Base-by-base conservation (phyloP, 2,797 vertebrate species). In the Natrix natrix region DNA sequence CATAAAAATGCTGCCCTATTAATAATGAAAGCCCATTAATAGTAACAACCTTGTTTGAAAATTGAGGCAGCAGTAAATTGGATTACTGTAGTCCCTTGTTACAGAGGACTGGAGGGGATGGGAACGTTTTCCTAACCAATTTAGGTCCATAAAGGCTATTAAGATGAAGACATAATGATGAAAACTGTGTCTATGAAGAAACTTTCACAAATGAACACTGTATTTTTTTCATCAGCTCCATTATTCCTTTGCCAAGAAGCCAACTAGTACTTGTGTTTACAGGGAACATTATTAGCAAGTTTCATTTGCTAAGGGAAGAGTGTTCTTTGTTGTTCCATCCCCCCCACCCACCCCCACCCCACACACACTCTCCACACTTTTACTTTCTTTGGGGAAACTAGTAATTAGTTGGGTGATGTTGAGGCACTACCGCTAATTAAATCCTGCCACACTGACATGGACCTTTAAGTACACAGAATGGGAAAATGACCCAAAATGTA, bases 211-310 rank as follows among this genome's bases (percentile, higher is more conserved):
- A 52, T 90, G 16, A 88, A 37, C 6, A 20, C 17, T 28, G 88
- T 94, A 74, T 6, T 37, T 88, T 88, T 89, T 59, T 90, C 55
- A 26, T 86, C 78, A 92, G 90, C 88, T 87, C 87, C 24, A 87
- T 86, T 92, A 93, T 86, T 86, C 56, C 69, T 59, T 26, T 91
- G 78, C 89, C 91, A 94, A 90, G 60, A 93, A 94, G 91, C 93
- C 94, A 93, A 91, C 94, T 89, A 74, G 37, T 56, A 55, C 74
- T 22, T 88, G n/a, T 78, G 87, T 88, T 95, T 91, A 91, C 95
- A 92, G 92, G 87, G 91, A 59, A 66, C 66, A 93, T 95, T 93
- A 95, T 94, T 95, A 94, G 93, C 93, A 92, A 95, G 93, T 90
- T 94, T 96, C 92, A 92, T 94, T 92, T 93, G 92, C 92, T 95